Evolutionary conservation across 2,113 vertebrate species (phyloP).

Genomic region (Seriola aureovittata): DNA sequence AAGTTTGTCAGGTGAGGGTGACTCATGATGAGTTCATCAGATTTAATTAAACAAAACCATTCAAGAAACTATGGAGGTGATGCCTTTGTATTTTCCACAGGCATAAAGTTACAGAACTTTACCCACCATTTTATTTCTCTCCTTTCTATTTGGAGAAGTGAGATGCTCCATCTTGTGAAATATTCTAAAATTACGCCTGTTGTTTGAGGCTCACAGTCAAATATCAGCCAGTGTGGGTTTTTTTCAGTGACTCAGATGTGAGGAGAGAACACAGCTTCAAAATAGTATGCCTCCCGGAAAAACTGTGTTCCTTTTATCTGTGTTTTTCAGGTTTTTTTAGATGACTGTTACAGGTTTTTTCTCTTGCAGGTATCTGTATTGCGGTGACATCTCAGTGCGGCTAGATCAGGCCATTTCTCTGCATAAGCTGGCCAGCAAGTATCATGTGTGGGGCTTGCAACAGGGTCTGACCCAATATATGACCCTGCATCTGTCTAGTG

Average conservation of each 20-base stretch:
- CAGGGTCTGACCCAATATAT: constrained; percentile 94
- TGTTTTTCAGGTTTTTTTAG: background rate
- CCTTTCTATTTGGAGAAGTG: constrained; percentile 31
- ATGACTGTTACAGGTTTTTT: background rate
- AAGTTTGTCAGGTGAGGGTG: constrained; percentile 91
- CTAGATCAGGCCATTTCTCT: constrained; percentile 93
- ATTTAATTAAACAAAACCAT: background rate
- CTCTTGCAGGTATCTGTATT: constrained; percentile 92
- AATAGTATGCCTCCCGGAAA: constrained; percentile 32
- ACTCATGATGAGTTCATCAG: background rate
- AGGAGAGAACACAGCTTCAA: constrained; percentile 18
- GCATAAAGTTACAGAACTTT: background rate
- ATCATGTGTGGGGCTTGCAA: constrained; percentile 89
- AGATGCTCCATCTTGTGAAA: constrained; percentile 31
- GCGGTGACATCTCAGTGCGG: constrained; percentile 91
- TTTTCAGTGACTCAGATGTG: constrained; percentile 64
- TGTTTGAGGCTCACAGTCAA: constrained; percentile 44
- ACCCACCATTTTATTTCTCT: constrained; percentile 25
- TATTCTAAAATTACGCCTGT: constrained; percentile 60
- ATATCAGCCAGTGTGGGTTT: constrained; percentile 64
- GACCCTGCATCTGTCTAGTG: constrained; percentile 91
- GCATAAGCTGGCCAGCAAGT: constrained; percentile 94
- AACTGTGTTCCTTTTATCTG: background rate
- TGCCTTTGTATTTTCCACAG: background rate
- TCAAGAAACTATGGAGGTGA: background rate